Evolutionary conservation across 2,888 invertebrate genomes (phyloP).

Genomic region (Aporophyla nigra): DNA sequence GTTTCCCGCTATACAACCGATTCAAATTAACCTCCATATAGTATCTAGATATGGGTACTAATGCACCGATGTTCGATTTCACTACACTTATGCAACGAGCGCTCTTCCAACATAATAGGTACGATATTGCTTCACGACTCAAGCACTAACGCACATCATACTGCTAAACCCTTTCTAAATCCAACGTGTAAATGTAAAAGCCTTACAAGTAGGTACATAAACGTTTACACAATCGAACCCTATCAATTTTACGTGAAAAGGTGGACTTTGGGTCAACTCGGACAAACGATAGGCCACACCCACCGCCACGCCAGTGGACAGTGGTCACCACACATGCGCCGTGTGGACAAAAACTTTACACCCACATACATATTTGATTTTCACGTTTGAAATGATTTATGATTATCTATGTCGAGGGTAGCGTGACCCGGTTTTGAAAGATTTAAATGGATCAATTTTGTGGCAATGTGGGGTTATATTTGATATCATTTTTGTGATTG

Average conservation of each 20-base stretch:
- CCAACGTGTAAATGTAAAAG: slow-evolving; percentile 45
- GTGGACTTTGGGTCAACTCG: slow-evolving; percentile 71
- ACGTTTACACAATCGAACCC: slow-evolving; percentile 78
- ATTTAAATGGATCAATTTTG: slow-evolving; percentile 43
- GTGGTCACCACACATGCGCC: slow-evolving; percentile 89
- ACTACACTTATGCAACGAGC: slow-evolving; percentile 58
- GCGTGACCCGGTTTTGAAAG: slow-evolving; percentile 30
- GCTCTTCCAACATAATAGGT: slow-evolving; percentile 56
- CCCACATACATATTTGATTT: slow-evolving; percentile 76
- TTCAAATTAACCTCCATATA: slow-evolving; percentile 10
- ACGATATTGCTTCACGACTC: slow-evolving; percentile 58
- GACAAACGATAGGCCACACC: slow-evolving; percentile 80
- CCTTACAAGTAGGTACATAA: slow-evolving; percentile 55
- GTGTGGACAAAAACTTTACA: slow-evolving; percentile 78
- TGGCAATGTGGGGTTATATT: slow-evolving; percentile 17
- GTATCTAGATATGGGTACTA: slow-evolving; percentile 35
- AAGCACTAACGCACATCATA: slow-evolving; percentile 41
- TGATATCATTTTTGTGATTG: slow-evolving; percentile 38
- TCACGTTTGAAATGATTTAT: slow-evolving; percentile 67
- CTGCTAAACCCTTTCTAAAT: slow-evolving; percentile 60
- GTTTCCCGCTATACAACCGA: not conserved
- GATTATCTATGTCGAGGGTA: slow-evolving; percentile 52
- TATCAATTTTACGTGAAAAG: slow-evolving; percentile 79
- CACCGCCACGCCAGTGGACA: slow-evolving; percentile 85
- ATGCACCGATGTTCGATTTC: slow-evolving; percentile 44